A percentile compares a stretch with the other conserved stretches of the same genome.
Evolutionary conservation across 2,113 vertebrate species (phyloP).

Genomic region (Podarcis muralis): DNA sequence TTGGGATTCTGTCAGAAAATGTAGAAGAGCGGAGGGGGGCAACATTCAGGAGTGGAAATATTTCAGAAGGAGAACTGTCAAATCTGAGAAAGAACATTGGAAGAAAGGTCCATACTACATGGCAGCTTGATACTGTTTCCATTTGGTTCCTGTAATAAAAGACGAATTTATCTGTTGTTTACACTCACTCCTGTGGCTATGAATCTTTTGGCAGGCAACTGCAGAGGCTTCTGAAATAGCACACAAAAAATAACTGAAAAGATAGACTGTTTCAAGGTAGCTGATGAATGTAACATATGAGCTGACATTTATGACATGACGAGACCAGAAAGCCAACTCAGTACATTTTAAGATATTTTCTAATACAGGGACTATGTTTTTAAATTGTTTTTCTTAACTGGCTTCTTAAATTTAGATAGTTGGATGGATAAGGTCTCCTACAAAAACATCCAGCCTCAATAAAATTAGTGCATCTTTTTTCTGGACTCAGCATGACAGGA

Average conservation of each 20-base stretch:
- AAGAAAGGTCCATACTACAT: not conserved
- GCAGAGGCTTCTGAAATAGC: not conserved
- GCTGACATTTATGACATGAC: not conserved
- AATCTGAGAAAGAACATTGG: not conserved
- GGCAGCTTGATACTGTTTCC: not conserved
- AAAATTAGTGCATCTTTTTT: not conserved
- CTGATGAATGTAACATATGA: not conserved
- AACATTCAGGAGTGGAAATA: not conserved
- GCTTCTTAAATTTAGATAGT: not conserved
- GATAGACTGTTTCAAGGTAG: too few species aligned
- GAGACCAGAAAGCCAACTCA: not conserved
- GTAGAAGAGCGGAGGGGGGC: too few species aligned
- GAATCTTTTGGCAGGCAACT: not conserved
- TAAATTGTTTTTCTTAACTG: not conserved
- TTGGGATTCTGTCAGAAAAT: not conserved
- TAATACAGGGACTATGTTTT: not conserved
- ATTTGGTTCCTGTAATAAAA: slow-evolving; percentile 3
- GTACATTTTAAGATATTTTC: not conserved
- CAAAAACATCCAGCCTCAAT: not conserved
- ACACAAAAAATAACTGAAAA: not conserved
- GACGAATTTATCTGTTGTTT: not conserved
- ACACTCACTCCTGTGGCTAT: not conserved
- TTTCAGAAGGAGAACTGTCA: not conserved
- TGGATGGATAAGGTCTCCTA: not conserved
- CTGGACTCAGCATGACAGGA: not conserved